Conservation (phyloP, 37 sponge, comb jelly and placozoan species). For the Beroe ovata region DNA sequence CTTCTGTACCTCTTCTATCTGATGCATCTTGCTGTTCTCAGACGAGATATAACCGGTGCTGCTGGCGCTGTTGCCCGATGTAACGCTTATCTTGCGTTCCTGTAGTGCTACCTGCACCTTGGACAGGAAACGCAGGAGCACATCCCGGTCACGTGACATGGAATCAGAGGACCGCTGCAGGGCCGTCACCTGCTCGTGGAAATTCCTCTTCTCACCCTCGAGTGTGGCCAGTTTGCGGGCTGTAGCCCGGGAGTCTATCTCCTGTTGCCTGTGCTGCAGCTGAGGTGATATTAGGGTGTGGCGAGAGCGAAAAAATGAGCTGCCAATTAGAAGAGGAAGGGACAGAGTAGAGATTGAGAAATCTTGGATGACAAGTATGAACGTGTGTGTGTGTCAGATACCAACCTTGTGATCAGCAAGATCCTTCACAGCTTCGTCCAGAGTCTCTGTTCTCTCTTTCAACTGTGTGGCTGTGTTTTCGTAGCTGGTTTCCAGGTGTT, state of each 20-base stretch:
- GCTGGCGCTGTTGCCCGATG: conserved; percentile 8
- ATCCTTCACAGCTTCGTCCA: conserved; percentile 50
- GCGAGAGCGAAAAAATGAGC: too few species aligned
- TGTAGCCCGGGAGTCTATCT: not conserved
- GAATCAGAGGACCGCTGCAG: not conserved
- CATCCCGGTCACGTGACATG: not conserved
- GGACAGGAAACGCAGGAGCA: conserved; percentile 15
- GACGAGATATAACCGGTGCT: not conserved
- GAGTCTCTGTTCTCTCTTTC: conserved; percentile 28
- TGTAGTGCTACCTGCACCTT: conserved; percentile 28
- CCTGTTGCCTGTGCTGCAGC: conserved; percentile 15
- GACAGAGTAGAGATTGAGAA: too few species aligned
- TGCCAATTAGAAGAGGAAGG: too few species aligned
- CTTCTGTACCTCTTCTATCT: conserved; percentile 63
- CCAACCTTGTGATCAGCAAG: conserved; percentile 46
- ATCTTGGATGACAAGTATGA: too few species aligned
- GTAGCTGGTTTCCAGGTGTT: conserved; percentile 9
- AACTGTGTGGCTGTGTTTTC: not conserved
- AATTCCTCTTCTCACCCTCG: not conserved
- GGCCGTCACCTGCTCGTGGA: not conserved
- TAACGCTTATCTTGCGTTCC: conserved; percentile 32
- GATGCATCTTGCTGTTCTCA: not conserved
- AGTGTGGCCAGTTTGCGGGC: conserved; percentile 5
- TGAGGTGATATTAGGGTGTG: not conserved
- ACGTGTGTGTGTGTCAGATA: too few species aligned